phyloP scores from a whole-genome alignment of 2,797 vertebrate species.

The Loriculus beryllinus region DNA sequence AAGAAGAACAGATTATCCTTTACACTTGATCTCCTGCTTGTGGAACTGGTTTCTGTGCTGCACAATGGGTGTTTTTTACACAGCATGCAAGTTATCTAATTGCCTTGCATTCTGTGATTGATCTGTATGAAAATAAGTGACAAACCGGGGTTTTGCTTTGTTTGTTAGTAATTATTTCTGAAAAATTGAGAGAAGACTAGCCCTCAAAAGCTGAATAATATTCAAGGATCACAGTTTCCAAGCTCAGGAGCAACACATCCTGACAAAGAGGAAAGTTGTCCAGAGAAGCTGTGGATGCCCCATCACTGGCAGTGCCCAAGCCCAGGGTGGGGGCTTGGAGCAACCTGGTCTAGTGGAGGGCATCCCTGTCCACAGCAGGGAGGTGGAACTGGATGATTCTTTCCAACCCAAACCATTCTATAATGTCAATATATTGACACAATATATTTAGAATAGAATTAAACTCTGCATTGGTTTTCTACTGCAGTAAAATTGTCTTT shows the following conservation, averaged over 20 bases:
- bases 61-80: not conserved
- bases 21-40: not conserved
- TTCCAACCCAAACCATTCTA: not conserved
- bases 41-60: not conserved
- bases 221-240: not conserved
- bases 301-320: not conserved
- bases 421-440: not conserved
- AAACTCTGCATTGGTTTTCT: not conserved
- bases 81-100: not conserved
- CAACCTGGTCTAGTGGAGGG: not conserved
- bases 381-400: not conserved
- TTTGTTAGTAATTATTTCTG: not conserved
- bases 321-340: not conserved
- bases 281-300: not conserved
- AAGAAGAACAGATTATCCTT: not conserved
- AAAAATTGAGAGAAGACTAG: not conserved
- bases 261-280: not conserved
- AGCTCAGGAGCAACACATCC: not conserved
- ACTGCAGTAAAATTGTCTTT: not conserved
- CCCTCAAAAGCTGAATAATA: not conserved
- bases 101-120: not conserved
- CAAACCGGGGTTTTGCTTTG: not conserved
- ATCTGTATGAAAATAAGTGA: not conserved
- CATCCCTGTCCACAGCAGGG: not conserved
- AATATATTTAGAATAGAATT: not conserved